These are phyloP conservation scores for Sebastes iracundus DNA, from an alignment of 2,797 vertebrate genomes.

Conservation along the genomic window DNA sequence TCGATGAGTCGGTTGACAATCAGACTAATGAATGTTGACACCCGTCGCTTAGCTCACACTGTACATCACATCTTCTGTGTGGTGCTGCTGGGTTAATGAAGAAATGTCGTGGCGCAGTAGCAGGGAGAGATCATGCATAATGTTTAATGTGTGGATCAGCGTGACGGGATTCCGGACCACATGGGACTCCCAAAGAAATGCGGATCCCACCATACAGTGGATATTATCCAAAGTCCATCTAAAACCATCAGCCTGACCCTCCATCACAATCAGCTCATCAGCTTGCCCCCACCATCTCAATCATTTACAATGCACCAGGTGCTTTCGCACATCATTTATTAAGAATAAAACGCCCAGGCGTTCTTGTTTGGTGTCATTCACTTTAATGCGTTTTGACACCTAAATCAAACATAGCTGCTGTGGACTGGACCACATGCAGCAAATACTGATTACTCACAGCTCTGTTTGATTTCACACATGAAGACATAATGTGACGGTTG, in stretches of 20 bases:
- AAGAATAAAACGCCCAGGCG: slow-evolving; percentile 12
- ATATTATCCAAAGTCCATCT: slow-evolving; percentile 44
- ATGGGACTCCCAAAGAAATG: neutral
- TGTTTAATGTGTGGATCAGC: slow-evolving; percentile 3
- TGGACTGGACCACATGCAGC: slow-evolving; percentile 30
- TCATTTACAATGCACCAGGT: slow-evolving; percentile 22
- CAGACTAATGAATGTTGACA: slow-evolving; percentile 38
- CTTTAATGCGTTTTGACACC: slow-evolving; percentile 55
- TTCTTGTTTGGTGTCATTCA: slow-evolving; percentile 41
- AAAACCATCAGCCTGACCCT: slow-evolving; percentile 40
- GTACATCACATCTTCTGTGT: neutral
- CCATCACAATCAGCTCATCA: slow-evolving; percentile 52
- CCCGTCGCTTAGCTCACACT: neutral
- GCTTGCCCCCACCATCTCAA: slow-evolving; percentile 14
- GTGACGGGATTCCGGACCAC: neutral
- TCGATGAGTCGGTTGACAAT: slow-evolving; percentile 12
- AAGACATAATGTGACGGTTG: neutral
- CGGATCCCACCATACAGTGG: neutral
- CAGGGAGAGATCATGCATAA: slow-evolving; percentile 3
- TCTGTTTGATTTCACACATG: slow-evolving; percentile 1
- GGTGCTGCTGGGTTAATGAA: slow-evolving; percentile 18
- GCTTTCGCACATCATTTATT: slow-evolving; percentile 35
- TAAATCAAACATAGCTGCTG: slow-evolving; percentile 47
- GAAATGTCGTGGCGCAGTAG: neutral
- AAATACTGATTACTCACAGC: slow-evolving; percentile 31